These are phyloP conservation scores for Paramisgurnus dabryanus DNA, from an alignment of 2,113 vertebrate species.

Conservation along the genomic window DNA sequence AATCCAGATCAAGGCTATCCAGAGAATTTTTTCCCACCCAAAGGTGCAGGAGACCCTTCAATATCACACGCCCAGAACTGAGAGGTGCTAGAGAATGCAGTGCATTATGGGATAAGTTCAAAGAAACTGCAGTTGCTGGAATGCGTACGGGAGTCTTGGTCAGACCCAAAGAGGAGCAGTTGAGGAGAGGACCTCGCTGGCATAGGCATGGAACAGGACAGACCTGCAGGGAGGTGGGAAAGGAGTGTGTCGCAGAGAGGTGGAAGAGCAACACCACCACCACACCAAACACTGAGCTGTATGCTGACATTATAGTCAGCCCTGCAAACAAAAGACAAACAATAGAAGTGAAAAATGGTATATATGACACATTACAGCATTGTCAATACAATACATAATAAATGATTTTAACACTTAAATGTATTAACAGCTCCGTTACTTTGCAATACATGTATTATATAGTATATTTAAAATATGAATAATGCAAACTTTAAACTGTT, in stretches of 20 bases:
- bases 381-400: too few relatives aligned
- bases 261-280: constrained; percentile 58
- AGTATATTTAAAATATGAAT: too few relatives aligned
- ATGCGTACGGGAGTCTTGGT: constrained; percentile 53
- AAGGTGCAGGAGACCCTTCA: constrained; percentile 59
- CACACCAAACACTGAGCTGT: constrained; percentile 41
- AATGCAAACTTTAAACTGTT: neutral
- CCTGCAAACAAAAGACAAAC: constrained; percentile 36
- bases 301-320: constrained; percentile 62
- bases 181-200: constrained; percentile 55
- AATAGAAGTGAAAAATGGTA: neutral
- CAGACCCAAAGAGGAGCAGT: constrained; percentile 72
- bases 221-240: constrained; percentile 31
- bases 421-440: too few relatives aligned
- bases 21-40: constrained; percentile 73
- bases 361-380: neutral
- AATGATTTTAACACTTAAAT: too few relatives aligned
- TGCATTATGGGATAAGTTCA: constrained; percentile 74
- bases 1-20: constrained; percentile 68
- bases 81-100: constrained; percentile 55
- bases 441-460: too few relatives aligned
- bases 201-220: constrained; percentile 70
- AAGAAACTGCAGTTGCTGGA: constrained; percentile 53
- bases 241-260: constrained; percentile 45
- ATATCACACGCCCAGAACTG: constrained; percentile 13